Evolutionary conservation across 2,113 vertebrate genomes (phyloP), one percentile per base, ranked within the genome.

Genomic region (Cyanoramphus novaezelandiae): DNA sequence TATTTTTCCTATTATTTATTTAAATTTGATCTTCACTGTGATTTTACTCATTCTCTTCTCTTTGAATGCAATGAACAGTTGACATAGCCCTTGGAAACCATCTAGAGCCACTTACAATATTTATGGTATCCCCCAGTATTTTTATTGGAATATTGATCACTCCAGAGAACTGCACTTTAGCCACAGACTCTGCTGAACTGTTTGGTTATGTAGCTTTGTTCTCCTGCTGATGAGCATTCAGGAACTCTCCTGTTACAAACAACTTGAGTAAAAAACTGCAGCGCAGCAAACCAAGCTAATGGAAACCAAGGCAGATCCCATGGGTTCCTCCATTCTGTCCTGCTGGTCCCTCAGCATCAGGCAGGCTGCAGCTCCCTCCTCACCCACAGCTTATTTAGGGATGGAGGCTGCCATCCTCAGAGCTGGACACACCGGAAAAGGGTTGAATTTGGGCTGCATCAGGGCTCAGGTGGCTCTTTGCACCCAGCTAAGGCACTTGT

Each of bases 61-160:
- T 93, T 67, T 67, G 37, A 90, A 86, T 55, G 41, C 82, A 88
- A 80, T 65, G 86, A 90, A 74, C 53, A 90, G 75, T 90, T 97
- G 92, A 92, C 72, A 80, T 16, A 94, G 76, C 86, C 68, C 90
- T 92, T 81, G 90, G 94, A 93, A 88, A 88, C 76, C n/a, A 88
- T 39, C 71, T 82, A 50, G 85, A 96, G 93, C 85, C 90, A 86
- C 80, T 90, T 85, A 88, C 68, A 96, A 96, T 92, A 95, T 96
- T 97, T 96, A 92, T 92, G 60, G 53, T 90, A 83, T 91, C 90
- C 77, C 21, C 43, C 60, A 31, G 47, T 95, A 92, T 95, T 96
- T 96, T 93, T 52, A 20, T 53, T 94, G 84, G 90, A 92, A 82
- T 43, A 62, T 10, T 37, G n/a, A 65, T 88, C 82, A 76, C 84